phyloP scores from a whole-genome alignment of 2,113 vertebrate genomes.

The Leucopsar rothschildi region DNA sequence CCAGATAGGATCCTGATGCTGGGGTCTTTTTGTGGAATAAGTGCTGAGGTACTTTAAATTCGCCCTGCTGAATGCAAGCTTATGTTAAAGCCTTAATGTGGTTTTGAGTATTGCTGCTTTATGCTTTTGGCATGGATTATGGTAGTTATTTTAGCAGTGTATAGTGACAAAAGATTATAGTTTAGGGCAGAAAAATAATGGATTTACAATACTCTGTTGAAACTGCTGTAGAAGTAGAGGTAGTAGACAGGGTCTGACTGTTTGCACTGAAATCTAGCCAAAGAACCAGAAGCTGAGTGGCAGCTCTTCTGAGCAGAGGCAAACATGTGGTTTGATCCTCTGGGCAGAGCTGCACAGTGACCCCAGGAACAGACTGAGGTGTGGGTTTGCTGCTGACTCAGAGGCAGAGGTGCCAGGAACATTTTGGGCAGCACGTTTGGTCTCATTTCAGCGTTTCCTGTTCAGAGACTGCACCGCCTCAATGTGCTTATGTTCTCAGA shows the following conservation, averaged over 20 bases:
- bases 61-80: background rate
- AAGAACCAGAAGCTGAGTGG: background rate
- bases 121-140: background rate
- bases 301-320: background rate
- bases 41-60: background rate
- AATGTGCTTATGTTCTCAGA: background rate
- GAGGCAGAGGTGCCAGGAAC: background rate
- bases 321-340: background rate
- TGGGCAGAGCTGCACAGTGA: background rate
- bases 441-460: background rate
- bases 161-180: background rate
- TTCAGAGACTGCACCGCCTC: background rate
- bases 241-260: background rate
- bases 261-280: background rate
- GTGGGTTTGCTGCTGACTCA: slow-evolving; percentile 4
- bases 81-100: background rate
- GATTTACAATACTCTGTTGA: background rate
- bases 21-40: background rate
- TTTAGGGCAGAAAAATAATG: slow-evolving; percentile 14
- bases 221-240: background rate
- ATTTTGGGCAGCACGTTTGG: background rate
- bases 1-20: background rate
- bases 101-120: background rate
- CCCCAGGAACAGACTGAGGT: background rate
- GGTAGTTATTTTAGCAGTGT: background rate